Conservation (phyloP, 2,113 vertebrate genomes). For the Pterocles gutturalis region DNA sequence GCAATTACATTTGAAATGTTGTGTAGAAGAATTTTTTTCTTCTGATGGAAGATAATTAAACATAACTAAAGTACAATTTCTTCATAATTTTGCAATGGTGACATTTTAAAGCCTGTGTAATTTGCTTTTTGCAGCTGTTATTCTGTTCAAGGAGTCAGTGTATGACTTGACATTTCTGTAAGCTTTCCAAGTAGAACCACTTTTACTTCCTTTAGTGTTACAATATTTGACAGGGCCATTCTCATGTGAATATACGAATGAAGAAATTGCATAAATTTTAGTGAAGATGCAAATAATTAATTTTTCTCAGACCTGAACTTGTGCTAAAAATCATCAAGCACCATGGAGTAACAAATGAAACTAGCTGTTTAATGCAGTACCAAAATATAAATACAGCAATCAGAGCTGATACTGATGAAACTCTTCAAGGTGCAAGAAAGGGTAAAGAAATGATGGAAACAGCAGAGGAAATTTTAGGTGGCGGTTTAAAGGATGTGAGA, state of each 20-base stretch:
- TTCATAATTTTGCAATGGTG: neutral
- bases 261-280: neutral
- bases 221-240: neutral
- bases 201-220: neutral
- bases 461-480: neutral
- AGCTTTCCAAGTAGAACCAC: neutral
- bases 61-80: neutral
- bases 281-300: neutral
- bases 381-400: neutral
- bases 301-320: neutral
- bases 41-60: neutral
- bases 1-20: neutral
- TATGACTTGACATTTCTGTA: slow-evolving; percentile 6
- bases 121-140: slow-evolving; percentile 48
- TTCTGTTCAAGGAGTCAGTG: neutral
- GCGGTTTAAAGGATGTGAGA: neutral
- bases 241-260: neutral
- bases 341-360: neutral
- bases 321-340: neutral
- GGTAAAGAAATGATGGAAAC: neutral
- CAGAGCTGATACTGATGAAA: neutral
- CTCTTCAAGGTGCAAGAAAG: neutral
- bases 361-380: neutral
- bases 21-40: neutral
- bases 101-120: neutral